phyloP scores from a whole-genome alignment of 1,140 invertebrate genomes.

The Andricus grossulariae region DNA sequence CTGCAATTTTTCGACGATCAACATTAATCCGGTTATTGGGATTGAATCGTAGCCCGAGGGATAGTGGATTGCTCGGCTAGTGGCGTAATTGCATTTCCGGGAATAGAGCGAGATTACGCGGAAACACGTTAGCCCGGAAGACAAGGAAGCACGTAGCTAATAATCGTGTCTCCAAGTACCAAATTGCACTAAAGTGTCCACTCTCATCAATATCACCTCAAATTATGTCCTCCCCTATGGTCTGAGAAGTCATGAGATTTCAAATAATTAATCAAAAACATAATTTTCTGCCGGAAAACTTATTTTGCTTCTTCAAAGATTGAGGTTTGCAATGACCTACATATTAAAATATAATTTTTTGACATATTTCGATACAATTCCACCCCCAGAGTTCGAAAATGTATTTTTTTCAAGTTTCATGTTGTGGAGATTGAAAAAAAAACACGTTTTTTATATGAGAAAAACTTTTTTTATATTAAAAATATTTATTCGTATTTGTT shows the following conservation, averaged over 20 bases:
- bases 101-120: constrained; percentile 37
- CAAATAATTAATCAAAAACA: not conserved
- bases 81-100: constrained; percentile 23
- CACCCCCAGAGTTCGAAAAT: too few relatives aligned
- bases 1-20: constrained; percentile 39
- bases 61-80: constrained; percentile 23
- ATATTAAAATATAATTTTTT: too few relatives aligned
- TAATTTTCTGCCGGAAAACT: not conserved
- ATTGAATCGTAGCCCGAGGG: constrained; percentile 22
- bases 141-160: constrained; percentile 34
- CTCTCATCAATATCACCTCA: not conserved
- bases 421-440: too few relatives aligned
- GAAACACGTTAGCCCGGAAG: constrained; percentile 41
- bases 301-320: too few relatives aligned
- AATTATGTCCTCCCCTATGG: too few relatives aligned
- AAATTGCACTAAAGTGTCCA: not conserved
- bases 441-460: too few relatives aligned
- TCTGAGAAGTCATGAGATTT: not conserved
- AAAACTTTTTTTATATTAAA: too few relatives aligned
- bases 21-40: constrained; percentile 47
- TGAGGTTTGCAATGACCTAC: too few relatives aligned
- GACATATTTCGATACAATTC: too few relatives aligned
- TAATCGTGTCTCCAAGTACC: constrained; percentile 4
- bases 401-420: too few relatives aligned
- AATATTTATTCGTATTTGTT: too few relatives aligned